Evolutionary conservation across 2,888 invertebrate genomes (phyloP), one percentile per base, ranked within the genome.

Genomic region (Plutella xylostella): DNA sequence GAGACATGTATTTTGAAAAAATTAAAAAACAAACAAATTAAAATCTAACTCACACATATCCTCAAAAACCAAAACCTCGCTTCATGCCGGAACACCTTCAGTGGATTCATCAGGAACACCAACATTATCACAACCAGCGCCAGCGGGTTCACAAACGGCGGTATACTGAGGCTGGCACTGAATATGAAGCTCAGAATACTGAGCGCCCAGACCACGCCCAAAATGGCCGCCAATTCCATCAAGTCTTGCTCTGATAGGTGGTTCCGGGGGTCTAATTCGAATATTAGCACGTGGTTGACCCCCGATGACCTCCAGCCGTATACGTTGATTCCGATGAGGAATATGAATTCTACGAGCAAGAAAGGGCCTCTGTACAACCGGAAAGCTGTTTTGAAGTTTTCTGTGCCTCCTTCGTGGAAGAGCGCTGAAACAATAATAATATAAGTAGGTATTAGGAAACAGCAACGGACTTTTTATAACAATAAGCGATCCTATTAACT

Each of bases 241-340:
- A 98, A 85, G 75, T 98, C 94, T 63, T 97, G 97, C 58, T 97
- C 97, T 12, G 0, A 93, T 0, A 95, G 80, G 72, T 98, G 97
- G 72, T 97, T 96, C 46, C 98, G 85, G 0, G 98, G 98, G 72
- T 98, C 97, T 59, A 98, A 82, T 68, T 98, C 98, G 73, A 98
- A 98, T 56, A 98, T 98, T 2, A 98, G 85, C 0, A 98, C 98
- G 68, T 98, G 98, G 80, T 98, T 98, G 12, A 98, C 98, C 3
- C 98, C 98, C 0, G 97, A 96, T 0, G 96, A 94, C 3, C 97
- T 85, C 98, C 98, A 98, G 5, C 97, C 97, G 68, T 97, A 97
- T 1, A 97, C 95, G 66, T 98, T 98, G 42, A 98, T 91, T 20
- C 97, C 98, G 76, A 98, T 94, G 28, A 98, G 85, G 68, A 98